Conservation (phyloP, 2,113 vertebrate species). For the Motacilla tschutschensis region DNA sequence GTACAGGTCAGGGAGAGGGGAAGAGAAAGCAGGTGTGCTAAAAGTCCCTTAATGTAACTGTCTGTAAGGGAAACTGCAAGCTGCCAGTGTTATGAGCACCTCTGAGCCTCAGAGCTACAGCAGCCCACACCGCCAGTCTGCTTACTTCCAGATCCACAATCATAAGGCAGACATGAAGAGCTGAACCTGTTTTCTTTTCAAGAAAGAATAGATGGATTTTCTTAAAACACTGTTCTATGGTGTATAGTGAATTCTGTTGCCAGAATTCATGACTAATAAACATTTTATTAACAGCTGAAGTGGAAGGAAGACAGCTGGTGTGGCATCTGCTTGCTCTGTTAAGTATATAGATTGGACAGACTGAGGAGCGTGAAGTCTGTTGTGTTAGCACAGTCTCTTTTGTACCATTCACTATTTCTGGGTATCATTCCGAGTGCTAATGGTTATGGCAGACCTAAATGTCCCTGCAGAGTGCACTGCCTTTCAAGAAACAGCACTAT, state of each 20-base stretch:
- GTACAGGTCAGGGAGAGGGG: background rate
- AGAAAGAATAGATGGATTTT: background rate
- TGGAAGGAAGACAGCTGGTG: background rate
- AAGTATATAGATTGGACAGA: background rate
- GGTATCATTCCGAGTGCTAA: no score
- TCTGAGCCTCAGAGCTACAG: background rate
- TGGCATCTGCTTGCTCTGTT: background rate
- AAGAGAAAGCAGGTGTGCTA: background rate
- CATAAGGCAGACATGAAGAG: background rate
- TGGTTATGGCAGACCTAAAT: background rate
- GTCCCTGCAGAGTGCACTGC: background rate
- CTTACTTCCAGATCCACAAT: background rate
- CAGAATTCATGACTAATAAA: background rate
- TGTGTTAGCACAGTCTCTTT: background rate
- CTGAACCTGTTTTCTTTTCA: background rate
- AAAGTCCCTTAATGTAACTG: background rate
- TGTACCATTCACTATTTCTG: background rate
- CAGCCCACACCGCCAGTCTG: background rate
- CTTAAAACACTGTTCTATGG: background rate
- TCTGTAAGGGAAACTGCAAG: rapidly evolving
- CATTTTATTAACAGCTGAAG: background rate
- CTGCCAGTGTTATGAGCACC: background rate
- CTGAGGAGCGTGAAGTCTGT: rapidly evolving
- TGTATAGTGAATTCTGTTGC: background rate
- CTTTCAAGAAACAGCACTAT: background rate